Evolutionary conservation across 2,113 vertebrate species (phyloP), one percentile per base, ranked within the genome.

Genomic region (Pungitius pungitius): DNA sequence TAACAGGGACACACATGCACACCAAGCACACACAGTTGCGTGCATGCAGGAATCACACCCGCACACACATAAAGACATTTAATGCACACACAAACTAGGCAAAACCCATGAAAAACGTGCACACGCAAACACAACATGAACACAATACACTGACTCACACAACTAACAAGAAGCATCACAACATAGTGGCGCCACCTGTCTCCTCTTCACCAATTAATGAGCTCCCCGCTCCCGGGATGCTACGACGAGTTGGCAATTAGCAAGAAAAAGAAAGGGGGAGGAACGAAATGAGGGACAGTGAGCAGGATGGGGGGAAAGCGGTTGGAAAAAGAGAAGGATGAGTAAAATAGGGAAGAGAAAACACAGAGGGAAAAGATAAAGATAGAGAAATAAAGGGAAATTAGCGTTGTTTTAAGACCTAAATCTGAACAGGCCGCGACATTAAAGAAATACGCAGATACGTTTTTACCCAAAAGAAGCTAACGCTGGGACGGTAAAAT

Each of bases 121-220:
- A 72, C 78, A 74, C 30, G 52, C 80, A 82, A 79, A 72, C 81
- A 81, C 78, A 75, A 84, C 67, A 79, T 63, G 45, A 81, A 78
- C 69, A 86, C 75, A 88, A 90, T 79, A 79, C 76, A 78, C 24
- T 54, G 75, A 86, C 69, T 51, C 85, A 78, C 75, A 85, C 80
- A 91, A 91, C 93, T 94, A 95, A 96, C 92, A 92, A 93, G 94
- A 92, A 95, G 95, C 95, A 97, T 94, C 93, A 95, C 93, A 94
- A 94, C 87, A 95, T 91, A 93, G 94, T 92, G 94, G 94, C 85
- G 70, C 94, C 95, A 94, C 94, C 95, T 96, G 95, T 93, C 94
- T 94, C 93, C 93, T 90, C 93, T 92, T 92, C 85, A 89, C 91
- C 91, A 93, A 95, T 95, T 97, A 96, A 89, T 96, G 95, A 95